Conservation (phyloP, 2,797 vertebrate species). For the Chiloscyllium punctatum region DNA sequence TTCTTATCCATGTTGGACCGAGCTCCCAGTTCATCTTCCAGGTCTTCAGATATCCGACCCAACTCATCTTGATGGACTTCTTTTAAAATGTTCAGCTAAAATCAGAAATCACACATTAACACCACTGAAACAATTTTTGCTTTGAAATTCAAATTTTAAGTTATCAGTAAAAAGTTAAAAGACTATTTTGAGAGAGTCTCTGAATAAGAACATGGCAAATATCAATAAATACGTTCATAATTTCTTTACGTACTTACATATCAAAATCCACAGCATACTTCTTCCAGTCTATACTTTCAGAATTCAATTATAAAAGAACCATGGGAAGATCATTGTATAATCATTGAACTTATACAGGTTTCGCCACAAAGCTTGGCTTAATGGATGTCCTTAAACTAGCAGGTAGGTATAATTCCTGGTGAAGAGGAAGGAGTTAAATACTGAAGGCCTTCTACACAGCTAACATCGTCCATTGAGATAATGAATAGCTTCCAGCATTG, state of each 20-base stretch:
- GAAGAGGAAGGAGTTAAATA: neutral
- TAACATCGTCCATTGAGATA: neutral
- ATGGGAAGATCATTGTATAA: neutral
- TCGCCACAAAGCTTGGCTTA: neutral
- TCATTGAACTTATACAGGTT: neutral
- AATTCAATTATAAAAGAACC: neutral
- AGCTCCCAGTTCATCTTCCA: conserved; percentile 88
- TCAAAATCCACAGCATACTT: neutral
- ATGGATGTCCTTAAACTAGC: neutral
- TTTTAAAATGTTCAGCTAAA: conserved; percentile 84
- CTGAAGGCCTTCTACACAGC: neutral
- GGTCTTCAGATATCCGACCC: conserved; percentile 88
- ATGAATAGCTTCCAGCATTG: neutral
- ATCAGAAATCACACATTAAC: conserved; percentile 25
- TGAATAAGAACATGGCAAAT: neutral
- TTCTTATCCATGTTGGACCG: conserved; percentile 96
- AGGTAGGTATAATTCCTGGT: neutral
- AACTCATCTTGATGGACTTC: conserved; percentile 91
- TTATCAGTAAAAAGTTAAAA: neutral
- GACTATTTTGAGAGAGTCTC: neutral
- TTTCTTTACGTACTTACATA: neutral
- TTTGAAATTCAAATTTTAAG: neutral
- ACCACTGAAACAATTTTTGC: neutral
- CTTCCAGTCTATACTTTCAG: neutral
- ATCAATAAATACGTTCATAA: neutral